Conservation (phyloP, 2,888 invertebrate species). For the Dolichopus griseipennis region DNA sequence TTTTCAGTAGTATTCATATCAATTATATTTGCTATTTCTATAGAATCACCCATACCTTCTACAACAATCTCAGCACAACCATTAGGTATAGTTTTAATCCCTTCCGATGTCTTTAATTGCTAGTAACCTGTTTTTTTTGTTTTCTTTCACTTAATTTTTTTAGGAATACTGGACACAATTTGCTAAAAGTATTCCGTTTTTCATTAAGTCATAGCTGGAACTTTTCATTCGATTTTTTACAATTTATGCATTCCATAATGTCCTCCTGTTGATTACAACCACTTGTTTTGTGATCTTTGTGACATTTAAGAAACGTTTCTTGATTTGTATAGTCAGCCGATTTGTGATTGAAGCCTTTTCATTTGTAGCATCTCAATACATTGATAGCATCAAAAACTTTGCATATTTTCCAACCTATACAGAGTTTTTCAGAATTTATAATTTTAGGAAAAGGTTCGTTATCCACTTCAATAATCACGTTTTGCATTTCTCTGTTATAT, state of each 20-base stretch:
- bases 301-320: slow-evolving; percentile 14
- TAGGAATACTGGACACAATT: no score
- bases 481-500: no score
- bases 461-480: not conserved
- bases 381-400: not conserved
- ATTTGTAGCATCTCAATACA: slow-evolving; percentile 7
- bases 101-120: no score
- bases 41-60: no score
- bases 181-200: no score
- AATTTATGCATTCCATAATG: slow-evolving; percentile 15
- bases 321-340: slow-evolving; percentile 9
- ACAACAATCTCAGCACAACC: no score
- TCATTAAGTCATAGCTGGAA: no score
- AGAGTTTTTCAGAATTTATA: not conserved
- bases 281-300: slow-evolving; percentile 12
- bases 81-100: no score
- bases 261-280: slow-evolving; percentile 11
- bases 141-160: no score
- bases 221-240: slow-evolving; percentile 13
- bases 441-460: not conserved
- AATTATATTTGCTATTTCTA: no score
- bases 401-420: not conserved
- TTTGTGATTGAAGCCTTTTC: slow-evolving; percentile 16
- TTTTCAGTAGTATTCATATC: no score
- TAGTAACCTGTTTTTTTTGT: no score